phyloP scores from a whole-genome alignment of 2,797 vertebrate genomes.

The Graptemys geographica region DNA sequence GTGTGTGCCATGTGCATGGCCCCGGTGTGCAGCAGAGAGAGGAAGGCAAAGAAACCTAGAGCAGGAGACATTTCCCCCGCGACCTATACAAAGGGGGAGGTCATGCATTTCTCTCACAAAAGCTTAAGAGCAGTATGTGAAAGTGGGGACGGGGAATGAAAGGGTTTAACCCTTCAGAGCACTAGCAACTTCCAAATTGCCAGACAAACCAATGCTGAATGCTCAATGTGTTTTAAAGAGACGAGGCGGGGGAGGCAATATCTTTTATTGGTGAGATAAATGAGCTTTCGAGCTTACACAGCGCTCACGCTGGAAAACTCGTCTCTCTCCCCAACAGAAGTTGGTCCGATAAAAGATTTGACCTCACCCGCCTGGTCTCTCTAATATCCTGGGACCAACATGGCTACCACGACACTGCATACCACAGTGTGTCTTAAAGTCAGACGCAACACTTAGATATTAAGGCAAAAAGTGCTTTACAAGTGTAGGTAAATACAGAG shows the following conservation, averaged over 20 bases:
- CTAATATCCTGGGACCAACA: background rate
- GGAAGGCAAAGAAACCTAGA: background rate
- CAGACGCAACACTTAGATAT: background rate
- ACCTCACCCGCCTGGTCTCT: background rate
- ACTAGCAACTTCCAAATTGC: background rate
- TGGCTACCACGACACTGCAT: background rate
- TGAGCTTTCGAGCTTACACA: background rate
- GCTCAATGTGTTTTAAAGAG: background rate
- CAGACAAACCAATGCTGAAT: rapidly evolving
- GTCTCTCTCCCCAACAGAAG: background rate
- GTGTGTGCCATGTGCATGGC: background rate
- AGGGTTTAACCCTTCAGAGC: background rate
- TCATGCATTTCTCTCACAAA: background rate
- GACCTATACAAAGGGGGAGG: background rate
- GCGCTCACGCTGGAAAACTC: rapidly evolving
- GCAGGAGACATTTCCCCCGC: background rate
- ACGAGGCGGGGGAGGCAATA: background rate
- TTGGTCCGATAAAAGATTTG: background rate
- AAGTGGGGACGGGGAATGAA: background rate
- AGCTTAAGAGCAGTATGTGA: background rate
- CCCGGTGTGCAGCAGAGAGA: background rate
- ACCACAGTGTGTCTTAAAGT: background rate
- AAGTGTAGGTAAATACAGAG: background rate
- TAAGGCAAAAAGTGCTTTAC: background rate
- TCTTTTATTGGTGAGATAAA: background rate